phyloP scores from a whole-genome alignment of 1,140 invertebrate genomes.

The Prorops nasuta region DNA sequence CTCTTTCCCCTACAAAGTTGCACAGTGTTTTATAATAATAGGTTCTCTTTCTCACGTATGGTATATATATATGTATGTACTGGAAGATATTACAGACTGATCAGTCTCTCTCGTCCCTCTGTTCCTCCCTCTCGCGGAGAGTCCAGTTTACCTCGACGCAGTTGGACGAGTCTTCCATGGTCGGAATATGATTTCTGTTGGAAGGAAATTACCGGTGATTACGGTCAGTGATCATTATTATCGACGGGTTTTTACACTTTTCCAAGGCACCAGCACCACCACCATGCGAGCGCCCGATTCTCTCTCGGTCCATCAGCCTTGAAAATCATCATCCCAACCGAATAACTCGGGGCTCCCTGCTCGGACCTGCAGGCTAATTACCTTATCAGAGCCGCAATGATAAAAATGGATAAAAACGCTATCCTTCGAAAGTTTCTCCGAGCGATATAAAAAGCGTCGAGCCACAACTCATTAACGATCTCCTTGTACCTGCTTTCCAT shows the following conservation, averaged over 20 bases:
- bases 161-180: too few species aligned
- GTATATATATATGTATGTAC: background rate
- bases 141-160: background rate
- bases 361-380: too few species aligned
- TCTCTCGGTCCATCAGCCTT: constrained; percentile 24
- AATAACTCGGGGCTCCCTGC: too few species aligned
- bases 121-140: background rate
- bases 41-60: too few species aligned
- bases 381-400: too few species aligned
- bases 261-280: constrained; percentile 9
- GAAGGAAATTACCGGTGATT: constrained; percentile 33
- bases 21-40: too few species aligned
- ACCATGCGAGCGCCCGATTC: constrained; percentile 17
- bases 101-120: constrained; percentile 1
- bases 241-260: constrained; percentile 24
- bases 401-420: too few species aligned
- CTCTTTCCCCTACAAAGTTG: too few species aligned
- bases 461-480: too few species aligned
- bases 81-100: background rate
- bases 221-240: constrained; percentile 30
- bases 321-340: constrained; percentile 21
- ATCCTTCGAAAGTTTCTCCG: too few species aligned
- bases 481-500: too few species aligned
- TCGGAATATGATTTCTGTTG: constrained; percentile 26
- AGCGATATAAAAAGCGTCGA: too few species aligned